A percentile compares a stretch with the other conserved stretches of the same genome.
Conservation (phyloP, 1,140 invertebrate genomes). For the Zaprionus africanus region DNA sequence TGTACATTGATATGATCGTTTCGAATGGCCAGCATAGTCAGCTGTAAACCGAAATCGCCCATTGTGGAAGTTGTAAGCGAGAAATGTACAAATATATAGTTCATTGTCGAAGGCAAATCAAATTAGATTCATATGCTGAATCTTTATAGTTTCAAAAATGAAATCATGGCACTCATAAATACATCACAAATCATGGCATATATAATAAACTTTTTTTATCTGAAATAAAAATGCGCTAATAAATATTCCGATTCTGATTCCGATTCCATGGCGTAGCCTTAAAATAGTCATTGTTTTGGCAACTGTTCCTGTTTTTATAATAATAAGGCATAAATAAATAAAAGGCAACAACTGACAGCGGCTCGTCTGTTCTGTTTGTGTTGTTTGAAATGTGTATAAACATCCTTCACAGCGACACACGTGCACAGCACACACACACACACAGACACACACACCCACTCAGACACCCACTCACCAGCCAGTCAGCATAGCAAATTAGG, state of each 20-base stretch:
- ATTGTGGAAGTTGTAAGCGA: neutral
- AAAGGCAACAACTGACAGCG: conserved; percentile 13
- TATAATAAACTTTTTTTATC: neutral
- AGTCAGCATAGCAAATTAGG: conserved; percentile 48
- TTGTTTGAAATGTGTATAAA: conserved; percentile 40
- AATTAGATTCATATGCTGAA: neutral
- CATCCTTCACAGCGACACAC: conserved; percentile 20
- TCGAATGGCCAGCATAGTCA: neutral
- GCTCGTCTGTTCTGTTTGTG: conserved; percentile 14
- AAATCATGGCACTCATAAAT: neutral
- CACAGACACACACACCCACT: conserved; percentile 12
- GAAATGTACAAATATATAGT: neutral
- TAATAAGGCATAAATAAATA: conserved; percentile 35
- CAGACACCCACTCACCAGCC: conserved; percentile 1
- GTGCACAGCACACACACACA: conserved; percentile 20
- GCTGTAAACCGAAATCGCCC: neutral
- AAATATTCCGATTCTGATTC: conserved; percentile 2
- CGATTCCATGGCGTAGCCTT: neutral
- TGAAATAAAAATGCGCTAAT: neutral
- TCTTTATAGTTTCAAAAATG: neutral
- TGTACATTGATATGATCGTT: conserved; percentile 13
- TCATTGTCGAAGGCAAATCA: neutral
- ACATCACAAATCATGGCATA: neutral
- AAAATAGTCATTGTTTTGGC: conserved; percentile 38
- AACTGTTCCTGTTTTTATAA: conserved; percentile 36